Evolutionary conservation across 2,888 invertebrate genomes (phyloP).

Genomic region (Cecidostiba fungosa): DNA sequence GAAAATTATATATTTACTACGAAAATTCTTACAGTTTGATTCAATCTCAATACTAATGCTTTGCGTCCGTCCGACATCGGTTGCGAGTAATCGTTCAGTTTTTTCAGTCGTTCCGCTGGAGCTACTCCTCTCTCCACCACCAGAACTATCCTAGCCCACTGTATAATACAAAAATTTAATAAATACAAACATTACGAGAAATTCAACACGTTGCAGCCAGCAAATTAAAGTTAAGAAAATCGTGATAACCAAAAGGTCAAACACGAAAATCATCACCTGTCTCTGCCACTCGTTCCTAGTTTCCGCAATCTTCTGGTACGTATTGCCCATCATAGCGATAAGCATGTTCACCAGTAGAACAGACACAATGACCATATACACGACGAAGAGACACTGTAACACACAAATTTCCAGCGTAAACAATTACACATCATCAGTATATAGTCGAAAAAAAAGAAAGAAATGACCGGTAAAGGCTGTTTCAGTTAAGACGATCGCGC

Average conservation of each 20-base stretch:
- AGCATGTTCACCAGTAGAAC: conserved; percentile 98
- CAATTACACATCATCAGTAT: background rate
- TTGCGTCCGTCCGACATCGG: conserved; percentile 94
- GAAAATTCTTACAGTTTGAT: conserved; percentile 89
- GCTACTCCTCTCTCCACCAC: conserved; percentile 98
- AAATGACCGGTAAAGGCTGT: background rate
- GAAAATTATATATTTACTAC: background rate
- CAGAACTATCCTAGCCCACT: conserved; percentile 98
- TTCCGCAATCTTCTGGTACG: conserved; percentile 98
- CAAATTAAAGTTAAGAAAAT: background rate
- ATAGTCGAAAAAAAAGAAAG: conserved; percentile 39
- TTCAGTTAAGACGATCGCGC: background rate
- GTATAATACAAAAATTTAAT: conserved; percentile 68
- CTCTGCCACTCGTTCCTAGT: conserved; percentile 99
- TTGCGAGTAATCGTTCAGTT: conserved; percentile 95
- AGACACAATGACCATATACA: conserved; percentile 98
- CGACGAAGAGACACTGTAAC: conserved; percentile 91
- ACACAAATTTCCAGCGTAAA: conserved; percentile 36
- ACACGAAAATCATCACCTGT: conserved; percentile 82
- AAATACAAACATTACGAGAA: background rate
- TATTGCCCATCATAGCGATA: conserved; percentile 99
- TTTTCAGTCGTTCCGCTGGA: conserved; percentile 91
- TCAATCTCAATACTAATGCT: conserved; percentile 92
- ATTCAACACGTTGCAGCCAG: background rate
- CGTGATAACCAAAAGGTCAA: background rate